phyloP scores from a whole-genome alignment of 2,888 invertebrate genomes.

The Hyppa rectilinea region DNA sequence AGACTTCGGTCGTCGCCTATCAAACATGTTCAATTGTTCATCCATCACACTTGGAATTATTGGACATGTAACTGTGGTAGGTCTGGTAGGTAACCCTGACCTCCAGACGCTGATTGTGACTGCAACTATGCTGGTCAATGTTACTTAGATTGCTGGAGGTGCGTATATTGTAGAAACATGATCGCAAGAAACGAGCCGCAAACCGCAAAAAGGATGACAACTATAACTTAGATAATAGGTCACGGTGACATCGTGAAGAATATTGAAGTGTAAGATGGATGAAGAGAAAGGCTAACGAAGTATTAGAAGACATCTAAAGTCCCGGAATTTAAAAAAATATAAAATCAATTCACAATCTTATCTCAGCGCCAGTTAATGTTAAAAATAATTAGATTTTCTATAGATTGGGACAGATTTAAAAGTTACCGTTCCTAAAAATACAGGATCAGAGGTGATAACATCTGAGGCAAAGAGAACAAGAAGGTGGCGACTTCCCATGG shows the following conservation, averaged over 20 bases:
- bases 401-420: too few relatives aligned
- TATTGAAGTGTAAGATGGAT: background rate
- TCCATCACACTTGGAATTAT: background rate
- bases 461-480: too few relatives aligned
- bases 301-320: background rate
- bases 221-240: conserved; percentile 9
- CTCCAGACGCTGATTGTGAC: background rate
- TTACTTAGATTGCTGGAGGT: background rate
- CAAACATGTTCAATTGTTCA: background rate
- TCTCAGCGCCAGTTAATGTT: too few relatives aligned
- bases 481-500: too few relatives aligned
- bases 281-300: background rate
- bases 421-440: too few relatives aligned
- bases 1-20: too few relatives aligned
- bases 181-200: conserved; percentile 23
- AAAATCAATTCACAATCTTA: too few relatives aligned
- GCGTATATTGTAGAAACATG: background rate
- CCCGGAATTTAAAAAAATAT: too few relatives aligned
- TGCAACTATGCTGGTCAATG: background rate
- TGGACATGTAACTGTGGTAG: background rate
- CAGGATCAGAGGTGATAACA: background rate
- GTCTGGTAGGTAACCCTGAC: background rate
- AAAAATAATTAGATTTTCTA: too few relatives aligned
- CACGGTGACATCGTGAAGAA: conserved; percentile 12
- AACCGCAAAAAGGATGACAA: conserved; percentile 21